Evolutionary conservation across 2,113 vertebrate genomes (phyloP).

Genomic region (Chrysochloris asiatica): DNA sequence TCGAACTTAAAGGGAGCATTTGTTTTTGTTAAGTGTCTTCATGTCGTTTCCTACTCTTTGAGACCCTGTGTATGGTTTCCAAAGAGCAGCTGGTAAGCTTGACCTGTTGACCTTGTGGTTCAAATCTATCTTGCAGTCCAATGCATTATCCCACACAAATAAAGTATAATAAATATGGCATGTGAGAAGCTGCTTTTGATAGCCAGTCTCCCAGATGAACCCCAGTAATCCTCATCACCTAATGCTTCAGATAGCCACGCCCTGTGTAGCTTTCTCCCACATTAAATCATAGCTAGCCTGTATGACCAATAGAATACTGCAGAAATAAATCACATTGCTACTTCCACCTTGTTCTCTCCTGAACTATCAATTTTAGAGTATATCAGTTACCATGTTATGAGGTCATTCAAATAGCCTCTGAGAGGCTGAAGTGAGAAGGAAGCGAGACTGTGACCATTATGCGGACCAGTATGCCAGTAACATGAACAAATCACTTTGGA

Average conservation of each 20-base stretch:
- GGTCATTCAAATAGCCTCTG: not conserved
- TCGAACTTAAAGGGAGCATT: conserved; percentile 3
- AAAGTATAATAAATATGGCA: not conserved
- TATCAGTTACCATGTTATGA: not conserved
- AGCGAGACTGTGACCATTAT: not conserved
- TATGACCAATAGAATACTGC: not conserved
- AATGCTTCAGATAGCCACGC: not conserved
- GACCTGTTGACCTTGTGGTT: too few relatives aligned
- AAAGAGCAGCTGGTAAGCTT: too few relatives aligned
- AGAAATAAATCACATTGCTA: not conserved
- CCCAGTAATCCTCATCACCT: not conserved
- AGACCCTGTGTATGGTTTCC: too few relatives aligned
- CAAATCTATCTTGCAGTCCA: too few relatives aligned
- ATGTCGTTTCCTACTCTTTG: too few relatives aligned
- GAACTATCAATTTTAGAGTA: not conserved
- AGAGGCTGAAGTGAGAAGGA: not conserved
- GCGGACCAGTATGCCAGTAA: not conserved
- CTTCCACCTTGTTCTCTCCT: not conserved
- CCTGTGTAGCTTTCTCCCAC: not conserved
- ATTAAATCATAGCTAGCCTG: not conserved
- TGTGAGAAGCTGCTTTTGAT: not conserved
- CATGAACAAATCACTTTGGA: not conserved
- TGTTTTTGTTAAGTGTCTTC: too few relatives aligned
- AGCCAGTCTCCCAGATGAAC: not conserved
- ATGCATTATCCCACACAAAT: too few relatives aligned